phyloP scores from a whole-genome alignment of 2,888 invertebrate genomes.

The Panorpa germanica region DNA sequence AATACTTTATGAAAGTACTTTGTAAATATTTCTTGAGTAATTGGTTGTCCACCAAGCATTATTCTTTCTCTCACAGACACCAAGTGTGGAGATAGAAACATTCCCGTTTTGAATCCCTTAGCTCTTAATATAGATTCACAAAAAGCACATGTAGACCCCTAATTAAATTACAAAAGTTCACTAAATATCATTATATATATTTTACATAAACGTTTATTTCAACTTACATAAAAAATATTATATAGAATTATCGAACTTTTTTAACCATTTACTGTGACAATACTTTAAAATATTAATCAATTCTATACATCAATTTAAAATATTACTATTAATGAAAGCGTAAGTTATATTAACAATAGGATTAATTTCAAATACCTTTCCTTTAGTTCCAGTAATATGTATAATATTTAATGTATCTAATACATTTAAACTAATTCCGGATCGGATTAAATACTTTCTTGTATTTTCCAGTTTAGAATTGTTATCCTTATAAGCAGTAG shows the following conservation, averaged over 20 bases:
- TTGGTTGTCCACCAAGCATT: conserved; percentile 63
- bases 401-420: conserved; percentile 58
- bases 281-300: too few species aligned
- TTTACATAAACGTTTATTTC: too few species aligned
- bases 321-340: too few species aligned
- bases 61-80: conserved; percentile 84
- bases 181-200: not conserved
- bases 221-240: too few species aligned
- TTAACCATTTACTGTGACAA: too few species aligned
- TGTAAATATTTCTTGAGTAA: conserved; percentile 55
- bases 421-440: conserved; percentile 35
- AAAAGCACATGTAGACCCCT: conserved; percentile 86
- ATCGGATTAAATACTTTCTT: conserved; percentile 32
- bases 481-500: too few species aligned
- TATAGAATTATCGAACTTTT: too few species aligned
- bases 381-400: conserved; percentile 87
- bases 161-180: conserved; percentile 3
- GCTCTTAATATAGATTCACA: conserved; percentile 73
- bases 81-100: conserved; percentile 92
- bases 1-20: conserved; percentile 70
- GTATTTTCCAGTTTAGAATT: conserved; percentile 27
- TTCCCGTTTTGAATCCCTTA: conserved; percentile 76
- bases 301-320: too few species aligned
- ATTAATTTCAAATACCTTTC: conserved; percentile 57
- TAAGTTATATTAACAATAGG: too few species aligned